Base-by-base conservation (phyloP, 2,797 vertebrate genomes). In the Acridotheres tristis region DNA sequence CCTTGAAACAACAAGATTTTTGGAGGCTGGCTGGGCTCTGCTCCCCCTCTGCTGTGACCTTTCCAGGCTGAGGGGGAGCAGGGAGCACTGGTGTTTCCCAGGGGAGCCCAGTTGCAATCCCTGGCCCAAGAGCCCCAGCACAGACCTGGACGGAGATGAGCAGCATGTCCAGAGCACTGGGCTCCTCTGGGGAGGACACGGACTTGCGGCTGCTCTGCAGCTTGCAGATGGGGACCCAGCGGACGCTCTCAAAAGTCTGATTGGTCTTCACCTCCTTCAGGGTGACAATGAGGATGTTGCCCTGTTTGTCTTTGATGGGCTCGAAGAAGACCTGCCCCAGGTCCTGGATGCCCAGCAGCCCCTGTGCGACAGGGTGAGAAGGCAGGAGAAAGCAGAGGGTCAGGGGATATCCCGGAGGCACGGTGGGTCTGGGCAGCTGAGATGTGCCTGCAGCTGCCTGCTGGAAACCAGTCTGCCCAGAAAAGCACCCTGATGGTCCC, bases 261-360 rank as follows among this genome's bases (percentile, higher is more conserved):
- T 96, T 97, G 45, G 98, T 92, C 36, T 96, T 98, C 97, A 99
- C 98, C 93, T 99, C 99, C 96, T 98, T 98, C 89, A 99, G 96
- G 42, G 99, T 98, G 89, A 99, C 97, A n/a, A 99, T 97, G 93
- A 99, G 94, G 48, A 98, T 98, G 38, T 99, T 99, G 29, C 99
- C 99, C 18, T 99, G 98, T 85, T 98, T 99, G 98, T 99, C 99
- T 94, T 98, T 99, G 95, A 99, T 97, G 5, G 99, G 98, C 96
- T 99, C 99, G 8, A 98, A 99, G 96, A 99, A 99, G 61, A 98
- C 98, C 91, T 98, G 98, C 7, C 99, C 99, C 48, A 99, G 97
- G 94, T 99, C 98, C 95, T 99, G 98, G 43, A 98, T 98, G 86
- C 99, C 98, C 77, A 99, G 97, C 83, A 99, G 97, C 38, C 98